These are phyloP conservation scores for Hetaerina titia DNA, from an alignment of 2,888 invertebrate genomes.

Conservation along the genomic window DNA sequence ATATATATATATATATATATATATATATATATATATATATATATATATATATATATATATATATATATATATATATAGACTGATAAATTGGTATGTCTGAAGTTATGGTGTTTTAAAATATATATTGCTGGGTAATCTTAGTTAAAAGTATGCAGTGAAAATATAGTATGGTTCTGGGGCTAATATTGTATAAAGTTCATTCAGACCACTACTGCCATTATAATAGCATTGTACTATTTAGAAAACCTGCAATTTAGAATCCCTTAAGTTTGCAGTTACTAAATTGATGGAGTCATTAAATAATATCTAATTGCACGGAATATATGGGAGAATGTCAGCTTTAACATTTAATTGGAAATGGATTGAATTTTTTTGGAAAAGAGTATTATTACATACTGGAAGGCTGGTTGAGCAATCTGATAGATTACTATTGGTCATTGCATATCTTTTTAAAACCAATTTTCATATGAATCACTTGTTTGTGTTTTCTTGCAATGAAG, in stretches of 20 bases:
- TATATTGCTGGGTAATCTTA: neutral
- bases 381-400: neutral
- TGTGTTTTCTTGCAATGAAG: no score
- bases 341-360: constrained; percentile 56
- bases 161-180: constrained; percentile 45
- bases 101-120: neutral
- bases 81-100: neutral
- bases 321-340: constrained; percentile 30
- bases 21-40: no score
- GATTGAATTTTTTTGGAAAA: neutral
- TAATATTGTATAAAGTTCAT: constrained; percentile 38
- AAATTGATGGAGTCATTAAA: neutral
- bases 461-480: no score
- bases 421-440: neutral
- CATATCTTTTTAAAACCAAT: no score
- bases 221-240: neutral
- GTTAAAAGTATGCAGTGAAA: neutral
- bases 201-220: neutral
- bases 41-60: no score
- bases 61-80: no score
- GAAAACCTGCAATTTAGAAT: neutral
- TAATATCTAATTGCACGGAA: constrained; percentile 42
- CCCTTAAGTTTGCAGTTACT: neutral
- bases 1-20: no score
- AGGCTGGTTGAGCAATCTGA: neutral